These are phyloP conservation scores for Lepidurus packardi DNA, from an alignment of 1,140 invertebrate genomes.

Conservation along the genomic window DNA sequence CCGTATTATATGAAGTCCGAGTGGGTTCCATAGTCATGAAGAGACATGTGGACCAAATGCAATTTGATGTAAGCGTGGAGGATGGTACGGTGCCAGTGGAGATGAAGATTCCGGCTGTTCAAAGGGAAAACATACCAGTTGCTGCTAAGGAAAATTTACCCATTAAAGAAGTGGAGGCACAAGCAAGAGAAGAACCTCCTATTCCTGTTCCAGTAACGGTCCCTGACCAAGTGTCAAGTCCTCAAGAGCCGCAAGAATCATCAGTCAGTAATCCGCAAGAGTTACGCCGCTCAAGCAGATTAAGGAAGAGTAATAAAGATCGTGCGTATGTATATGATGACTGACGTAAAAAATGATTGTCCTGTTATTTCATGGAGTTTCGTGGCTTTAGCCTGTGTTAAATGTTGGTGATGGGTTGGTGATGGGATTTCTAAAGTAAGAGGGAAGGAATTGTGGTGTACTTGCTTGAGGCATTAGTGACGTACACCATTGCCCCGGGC, in stretches of 20 bases:
- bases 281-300: not conserved
- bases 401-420: not conserved
- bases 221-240: not conserved
- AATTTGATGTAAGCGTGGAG: not conserved
- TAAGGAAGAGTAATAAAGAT: not conserved
- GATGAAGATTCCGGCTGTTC: not conserved
- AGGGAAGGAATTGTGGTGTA: not conserved
- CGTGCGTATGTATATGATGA: not conserved
- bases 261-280: not conserved
- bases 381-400: not conserved
- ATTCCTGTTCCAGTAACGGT: not conserved
- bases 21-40: not conserved
- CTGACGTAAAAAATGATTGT: not conserved
- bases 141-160: not conserved
- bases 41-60: slow-evolving; percentile 28
- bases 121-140: not conserved
- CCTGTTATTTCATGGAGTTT: not conserved
- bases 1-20: slow-evolving; percentile 23
- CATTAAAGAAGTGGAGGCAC: not conserved
- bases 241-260: not conserved
- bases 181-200: not conserved
- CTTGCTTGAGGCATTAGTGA: not conserved
- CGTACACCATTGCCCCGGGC: not conserved
- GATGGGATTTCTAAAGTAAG: not conserved
- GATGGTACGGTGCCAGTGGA: slow-evolving; percentile 1